phyloP scores from a whole-genome alignment of 2,888 invertebrate genomes.

The Mimas tiliae region DNA sequence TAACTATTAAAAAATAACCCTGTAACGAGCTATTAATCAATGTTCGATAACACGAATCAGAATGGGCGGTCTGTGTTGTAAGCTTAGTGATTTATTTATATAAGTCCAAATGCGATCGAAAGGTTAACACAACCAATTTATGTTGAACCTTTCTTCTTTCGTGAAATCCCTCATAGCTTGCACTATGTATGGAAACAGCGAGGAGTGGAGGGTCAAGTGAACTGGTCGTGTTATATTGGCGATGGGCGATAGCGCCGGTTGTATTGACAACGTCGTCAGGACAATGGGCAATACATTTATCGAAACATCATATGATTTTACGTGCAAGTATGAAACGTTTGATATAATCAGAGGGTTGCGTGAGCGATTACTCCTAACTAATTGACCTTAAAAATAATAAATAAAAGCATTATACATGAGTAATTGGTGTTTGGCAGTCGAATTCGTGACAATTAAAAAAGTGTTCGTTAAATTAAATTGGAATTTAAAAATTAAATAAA shows the following conservation, averaged over 20 bases:
- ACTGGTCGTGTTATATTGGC: slow-evolving; percentile 58
- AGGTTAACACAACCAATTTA: slow-evolving; percentile 48
- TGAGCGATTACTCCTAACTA: slow-evolving; percentile 3
- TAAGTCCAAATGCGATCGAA: slow-evolving; percentile 59
- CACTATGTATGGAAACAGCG: slow-evolving; percentile 28
- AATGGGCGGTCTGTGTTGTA: slow-evolving; percentile 75
- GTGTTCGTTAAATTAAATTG: background rate
- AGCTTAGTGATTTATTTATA: slow-evolving; percentile 71
- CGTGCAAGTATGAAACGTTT: slow-evolving; percentile 26
- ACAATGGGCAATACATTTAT: slow-evolving; percentile 67
- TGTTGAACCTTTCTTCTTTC: slow-evolving; percentile 34
- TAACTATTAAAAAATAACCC: slow-evolving; percentile 73
- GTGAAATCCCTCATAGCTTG: slow-evolving; percentile 17
- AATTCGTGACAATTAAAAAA: slow-evolving; percentile 9
- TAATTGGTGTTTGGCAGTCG: background rate
- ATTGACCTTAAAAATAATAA: background rate
- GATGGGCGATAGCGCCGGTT: slow-evolving; percentile 59
- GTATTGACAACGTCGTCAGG: slow-evolving; percentile 61
- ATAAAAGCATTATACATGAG: background rate
- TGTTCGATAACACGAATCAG: slow-evolving; percentile 72
- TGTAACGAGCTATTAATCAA: slow-evolving; percentile 78
- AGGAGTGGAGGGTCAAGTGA: slow-evolving; percentile 39
- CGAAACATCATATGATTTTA: slow-evolving; percentile 50
- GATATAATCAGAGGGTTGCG: slow-evolving; percentile 23
- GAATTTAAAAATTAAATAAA: background rate